Percentiles rank a stretch among this genome's conserved stretches.
Evolutionary conservation across 2,113 vertebrate species (phyloP).

Genomic region (Trogon surrucura): DNA sequence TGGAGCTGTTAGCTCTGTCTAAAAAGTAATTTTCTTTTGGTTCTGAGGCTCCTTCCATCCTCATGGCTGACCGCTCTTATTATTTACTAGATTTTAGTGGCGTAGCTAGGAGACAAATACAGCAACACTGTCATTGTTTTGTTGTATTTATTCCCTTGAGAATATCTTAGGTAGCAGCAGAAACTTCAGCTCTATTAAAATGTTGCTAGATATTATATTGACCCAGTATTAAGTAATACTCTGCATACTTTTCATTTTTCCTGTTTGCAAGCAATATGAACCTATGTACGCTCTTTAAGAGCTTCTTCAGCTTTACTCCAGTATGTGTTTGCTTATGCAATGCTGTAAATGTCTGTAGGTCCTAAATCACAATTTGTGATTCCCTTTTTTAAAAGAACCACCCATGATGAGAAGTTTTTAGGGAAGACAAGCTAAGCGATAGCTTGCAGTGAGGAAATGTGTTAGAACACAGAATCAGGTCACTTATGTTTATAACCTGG

Average conservation of each 20-base stretch:
- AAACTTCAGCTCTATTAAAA: not conserved
- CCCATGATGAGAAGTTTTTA: not conserved
- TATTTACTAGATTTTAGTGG: not conserved
- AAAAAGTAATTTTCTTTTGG: not conserved
- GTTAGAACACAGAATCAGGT: not conserved
- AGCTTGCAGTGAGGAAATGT: not conserved
- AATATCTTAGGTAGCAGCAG: not conserved
- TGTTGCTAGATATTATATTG: not conserved
- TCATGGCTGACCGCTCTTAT: not conserved
- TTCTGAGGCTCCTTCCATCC: slow-evolving; percentile 30
- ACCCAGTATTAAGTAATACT: not conserved
- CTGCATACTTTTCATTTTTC: not conserved
- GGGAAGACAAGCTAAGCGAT: not conserved
- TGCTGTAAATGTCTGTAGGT: not conserved
- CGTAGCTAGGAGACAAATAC: slow-evolving; percentile 51
- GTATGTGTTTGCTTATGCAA: not conserved
- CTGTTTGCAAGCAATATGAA: not conserved
- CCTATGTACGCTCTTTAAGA: not conserved
- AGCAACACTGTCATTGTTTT: slow-evolving; percentile 32
- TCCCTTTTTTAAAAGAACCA: not conserved
- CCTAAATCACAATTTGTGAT: not conserved
- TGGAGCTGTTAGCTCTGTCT: not conserved
- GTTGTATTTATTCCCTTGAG: slow-evolving; percentile 16
- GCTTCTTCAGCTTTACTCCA: not conserved
- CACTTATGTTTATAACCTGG: not conserved